phyloP scores from a whole-genome alignment of 2,797 vertebrate species.

The Siniperca scherzeri region DNA sequence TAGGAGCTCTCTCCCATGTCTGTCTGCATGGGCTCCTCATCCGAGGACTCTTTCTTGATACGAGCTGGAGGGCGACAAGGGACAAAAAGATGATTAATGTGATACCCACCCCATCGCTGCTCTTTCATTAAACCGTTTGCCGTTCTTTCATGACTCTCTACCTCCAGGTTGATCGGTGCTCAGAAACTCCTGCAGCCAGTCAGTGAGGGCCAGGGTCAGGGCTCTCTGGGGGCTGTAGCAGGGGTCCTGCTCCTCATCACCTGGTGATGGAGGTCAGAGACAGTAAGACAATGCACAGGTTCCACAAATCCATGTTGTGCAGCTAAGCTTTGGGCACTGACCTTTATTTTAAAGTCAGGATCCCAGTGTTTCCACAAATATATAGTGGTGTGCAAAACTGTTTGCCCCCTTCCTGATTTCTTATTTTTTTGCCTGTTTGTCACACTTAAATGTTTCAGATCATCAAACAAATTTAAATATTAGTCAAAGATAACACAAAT shows the following conservation, averaged over 20 bases:
- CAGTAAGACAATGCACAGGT: background rate
- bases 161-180: conserved; percentile 81
- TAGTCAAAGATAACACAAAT: no score
- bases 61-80: conserved; percentile 37
- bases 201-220: conserved; percentile 92
- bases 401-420: no score
- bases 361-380: background rate
- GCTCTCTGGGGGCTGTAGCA: conserved; percentile 95
- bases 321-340: background rate
- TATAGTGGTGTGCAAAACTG: no score
- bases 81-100: conserved; percentile 37
- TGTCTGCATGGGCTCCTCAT: conserved; percentile 97
- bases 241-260: conserved; percentile 92
- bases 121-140: background rate
- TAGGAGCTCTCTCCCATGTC: conserved; percentile 85
- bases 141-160: conserved; percentile 39
- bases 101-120: background rate
- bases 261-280: conserved; percentile 57
- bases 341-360: background rate
- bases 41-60: conserved; percentile 75
- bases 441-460: no score
- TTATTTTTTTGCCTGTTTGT: no score
- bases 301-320: background rate
- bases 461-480: no score
- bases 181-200: conserved; percentile 95